These are phyloP conservation scores for Hippocampus kuda DNA, from an alignment of 2,797 vertebrate species.

Conservation along the genomic window DNA sequence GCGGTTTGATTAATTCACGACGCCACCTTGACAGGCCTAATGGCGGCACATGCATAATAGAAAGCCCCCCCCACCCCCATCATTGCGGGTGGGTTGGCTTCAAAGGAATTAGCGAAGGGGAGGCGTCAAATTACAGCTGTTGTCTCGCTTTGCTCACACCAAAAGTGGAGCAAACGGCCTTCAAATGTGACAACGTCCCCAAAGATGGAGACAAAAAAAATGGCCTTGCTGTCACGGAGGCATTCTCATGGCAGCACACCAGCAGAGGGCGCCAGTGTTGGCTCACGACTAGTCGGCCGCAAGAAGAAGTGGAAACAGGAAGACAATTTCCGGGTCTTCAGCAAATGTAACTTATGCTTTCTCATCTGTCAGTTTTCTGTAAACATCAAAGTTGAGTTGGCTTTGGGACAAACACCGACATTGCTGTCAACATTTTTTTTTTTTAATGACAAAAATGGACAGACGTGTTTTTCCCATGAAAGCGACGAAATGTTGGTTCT, in stretches of 20 bases:
- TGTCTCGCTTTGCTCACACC: slow-evolving; percentile 19
- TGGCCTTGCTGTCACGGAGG: no score
- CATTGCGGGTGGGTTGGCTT: slow-evolving; percentile 26
- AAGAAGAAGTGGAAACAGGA: background rate
- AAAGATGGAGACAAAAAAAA: background rate
- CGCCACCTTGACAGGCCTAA: slow-evolving; percentile 48
- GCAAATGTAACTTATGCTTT: background rate
- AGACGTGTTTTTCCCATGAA: no score
- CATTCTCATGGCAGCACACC: background rate
- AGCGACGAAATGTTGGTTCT: no score
- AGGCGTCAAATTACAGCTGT: slow-evolving; percentile 45
- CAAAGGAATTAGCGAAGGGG: slow-evolving; percentile 42
- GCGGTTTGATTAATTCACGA: slow-evolving; percentile 53
- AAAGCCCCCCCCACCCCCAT: slow-evolving; percentile 20
- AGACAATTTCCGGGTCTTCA: background rate
- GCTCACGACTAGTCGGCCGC: background rate
- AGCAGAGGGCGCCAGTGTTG: background rate
- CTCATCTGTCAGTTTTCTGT: no score
- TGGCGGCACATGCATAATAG: slow-evolving; percentile 54
- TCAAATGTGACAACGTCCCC: background rate
- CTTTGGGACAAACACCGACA: no score
- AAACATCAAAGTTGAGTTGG: no score
- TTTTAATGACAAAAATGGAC: no score
- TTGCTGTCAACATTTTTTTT: no score
- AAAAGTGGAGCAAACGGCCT: slow-evolving; percentile 5